A percentile compares a stretch with the other conserved stretches of the same genome.
Conservation (phyloP, 1,140 invertebrate genomes). For the Sycophila sp. region DNA sequence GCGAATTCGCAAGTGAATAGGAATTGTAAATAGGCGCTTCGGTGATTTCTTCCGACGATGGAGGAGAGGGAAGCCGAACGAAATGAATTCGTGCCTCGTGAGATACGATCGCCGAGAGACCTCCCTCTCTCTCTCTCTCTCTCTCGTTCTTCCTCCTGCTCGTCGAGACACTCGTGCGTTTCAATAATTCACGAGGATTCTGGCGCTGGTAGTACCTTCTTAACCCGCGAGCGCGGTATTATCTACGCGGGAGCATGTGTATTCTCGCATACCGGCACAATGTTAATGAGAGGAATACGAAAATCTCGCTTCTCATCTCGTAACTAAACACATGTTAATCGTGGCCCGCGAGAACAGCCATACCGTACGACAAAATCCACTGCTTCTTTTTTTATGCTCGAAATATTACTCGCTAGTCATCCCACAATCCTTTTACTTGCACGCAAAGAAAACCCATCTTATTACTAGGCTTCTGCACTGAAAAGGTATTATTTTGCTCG, state of each 20-base stretch:
- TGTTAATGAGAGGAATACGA: constrained; percentile 40
- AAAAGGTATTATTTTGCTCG: too few relatives aligned
- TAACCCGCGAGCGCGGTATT: constrained; percentile 8
- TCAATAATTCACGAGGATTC: constrained; percentile 42
- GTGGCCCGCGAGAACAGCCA: neutral
- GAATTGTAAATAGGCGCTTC: constrained; percentile 26
- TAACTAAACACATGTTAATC: constrained; percentile 42
- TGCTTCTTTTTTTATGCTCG: neutral
- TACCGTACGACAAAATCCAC: constrained; percentile 14
- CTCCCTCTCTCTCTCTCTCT: neutral
- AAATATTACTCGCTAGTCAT: too few relatives aligned
- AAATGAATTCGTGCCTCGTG: constrained; percentile 36
- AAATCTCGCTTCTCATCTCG: constrained; percentile 38
- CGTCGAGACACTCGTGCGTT: constrained; percentile 35
- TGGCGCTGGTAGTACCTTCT: constrained; percentile 1
- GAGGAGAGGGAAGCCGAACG: neutral
- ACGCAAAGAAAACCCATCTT: too few relatives aligned
- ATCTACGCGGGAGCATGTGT: constrained; percentile 32
- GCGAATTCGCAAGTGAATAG: neutral
- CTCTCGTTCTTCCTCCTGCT: neutral
- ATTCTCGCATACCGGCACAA: constrained; percentile 37
- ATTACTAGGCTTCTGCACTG: too few relatives aligned
- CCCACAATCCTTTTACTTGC: too few relatives aligned
- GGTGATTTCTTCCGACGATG: constrained; percentile 12
- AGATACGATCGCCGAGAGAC: constrained; percentile 32